Evolutionary conservation across 2,888 invertebrate species (phyloP), one percentile per base, ranked within the genome.

Genomic region (Drosophila emarginata): DNA sequence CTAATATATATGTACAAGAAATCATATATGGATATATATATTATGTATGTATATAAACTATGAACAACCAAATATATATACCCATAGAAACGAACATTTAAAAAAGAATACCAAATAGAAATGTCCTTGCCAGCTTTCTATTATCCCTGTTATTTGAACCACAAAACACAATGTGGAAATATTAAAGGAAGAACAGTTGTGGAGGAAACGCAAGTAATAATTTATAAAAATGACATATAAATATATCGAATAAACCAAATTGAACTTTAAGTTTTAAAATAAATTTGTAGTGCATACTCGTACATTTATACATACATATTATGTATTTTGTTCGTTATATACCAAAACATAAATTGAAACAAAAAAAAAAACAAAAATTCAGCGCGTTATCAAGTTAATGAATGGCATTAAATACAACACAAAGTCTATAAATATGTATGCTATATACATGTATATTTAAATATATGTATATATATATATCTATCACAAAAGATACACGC

Each of bases 241-340:
- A 45, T 45, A 21, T 81, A 87, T 76, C 45, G 32, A 74, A 79
- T 69, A 72, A 69, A 78, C 64, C 60, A 72, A 82, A 81, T 70
- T 64, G 69, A 87, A 74, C 72, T 79, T 79, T 81, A 77, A 75
- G 79, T 85, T 82, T 81, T 76, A 77, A 84, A 82, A 85, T 70
- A 84, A 65, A 71, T 74, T 63, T 26, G 71, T 71, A 71, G 71
- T 51, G 51, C 70, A 71, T 66, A 72, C 54, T 66, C 73, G 66
- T 72, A 69, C 69, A 51, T 68, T 58, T 37, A 64, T 32, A 54
- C n/a, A 28, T 15, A 50, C 7, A 52, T 45, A 18, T 45, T 28
- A 63, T 68, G 70, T 62, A 68, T 76, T 80, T 62, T 69, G 74
- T 79, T 82, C 64, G 53, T 78, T 79, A 78, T 76, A 77, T 53